Conservation (phyloP, 2,113 vertebrate genomes). For the Sardina pilchardus region DNA sequence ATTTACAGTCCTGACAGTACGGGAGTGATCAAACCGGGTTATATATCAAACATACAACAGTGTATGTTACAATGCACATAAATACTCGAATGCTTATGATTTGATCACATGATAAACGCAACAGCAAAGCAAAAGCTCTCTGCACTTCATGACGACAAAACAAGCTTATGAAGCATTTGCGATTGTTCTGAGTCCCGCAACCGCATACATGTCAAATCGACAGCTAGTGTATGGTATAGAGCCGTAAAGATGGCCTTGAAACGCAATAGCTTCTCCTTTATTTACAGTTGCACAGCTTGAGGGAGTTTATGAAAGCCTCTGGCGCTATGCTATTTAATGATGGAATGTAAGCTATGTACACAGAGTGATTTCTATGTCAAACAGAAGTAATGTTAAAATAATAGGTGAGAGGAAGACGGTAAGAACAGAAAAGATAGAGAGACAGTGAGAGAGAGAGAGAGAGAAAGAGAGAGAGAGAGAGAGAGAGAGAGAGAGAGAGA, state of each 20-base stretch:
- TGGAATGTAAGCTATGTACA: constrained; percentile 42
- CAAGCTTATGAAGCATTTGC: not conserved
- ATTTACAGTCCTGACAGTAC: not conserved
- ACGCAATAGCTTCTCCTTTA: not conserved
- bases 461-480: not conserved
- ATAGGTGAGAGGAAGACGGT: constrained; percentile 26
- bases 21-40: not conserved
- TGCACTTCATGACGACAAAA: not conserved
- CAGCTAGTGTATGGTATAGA: not conserved
- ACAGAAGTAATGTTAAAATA: constrained; percentile 28
- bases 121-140: not conserved
- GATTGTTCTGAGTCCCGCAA: not conserved
- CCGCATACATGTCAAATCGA: not conserved
- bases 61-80: not conserved
- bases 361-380: constrained; percentile 30
- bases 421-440: not conserved
- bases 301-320: constrained; percentile 3
- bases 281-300: constrained; percentile 17
- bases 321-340: constrained; percentile 25
- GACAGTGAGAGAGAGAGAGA: constrained; percentile 6
- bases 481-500: constrained; percentile 8
- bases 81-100: not conserved
- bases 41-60: not conserved
- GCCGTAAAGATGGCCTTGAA: not conserved
- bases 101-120: not conserved